phyloP scores from a whole-genome alignment of 2,113 vertebrate genomes.

The Oncorhynchus kisutch region DNA sequence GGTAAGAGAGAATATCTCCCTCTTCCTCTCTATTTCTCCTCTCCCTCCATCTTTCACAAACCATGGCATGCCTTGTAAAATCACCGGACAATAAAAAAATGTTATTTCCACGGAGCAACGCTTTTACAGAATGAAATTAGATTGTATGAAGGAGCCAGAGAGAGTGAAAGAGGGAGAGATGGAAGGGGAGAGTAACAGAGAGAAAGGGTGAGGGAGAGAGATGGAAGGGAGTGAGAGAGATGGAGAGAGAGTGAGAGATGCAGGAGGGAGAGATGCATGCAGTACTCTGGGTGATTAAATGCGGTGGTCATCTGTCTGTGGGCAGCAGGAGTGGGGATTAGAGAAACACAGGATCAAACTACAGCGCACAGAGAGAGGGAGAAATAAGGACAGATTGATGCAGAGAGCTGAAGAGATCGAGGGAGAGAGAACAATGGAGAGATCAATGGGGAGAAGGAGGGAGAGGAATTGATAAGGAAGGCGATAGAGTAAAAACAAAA shows the following conservation, averaged over 20 bases:
- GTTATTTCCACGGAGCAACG: too few species aligned
- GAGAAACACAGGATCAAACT: constrained; percentile 38
- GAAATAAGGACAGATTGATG: constrained; percentile 12
- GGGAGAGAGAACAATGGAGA: background rate
- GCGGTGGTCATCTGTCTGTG: background rate
- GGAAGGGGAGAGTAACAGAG: constrained; percentile 8
- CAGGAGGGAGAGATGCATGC: background rate
- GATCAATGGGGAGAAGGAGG: background rate
- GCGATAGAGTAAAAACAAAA: background rate
- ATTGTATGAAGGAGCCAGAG: too few species aligned
- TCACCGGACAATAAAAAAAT: too few species aligned
- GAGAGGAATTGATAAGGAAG: background rate
- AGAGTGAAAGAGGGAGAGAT: background rate
- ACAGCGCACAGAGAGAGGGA: constrained; percentile 9
- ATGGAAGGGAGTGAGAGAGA: background rate
- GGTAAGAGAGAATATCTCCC: too few species aligned
- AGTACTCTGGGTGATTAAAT: too few species aligned
- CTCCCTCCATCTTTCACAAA: too few species aligned
- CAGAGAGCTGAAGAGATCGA: background rate
- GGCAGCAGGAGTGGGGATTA: constrained; percentile 41
- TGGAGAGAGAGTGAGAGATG: background rate
- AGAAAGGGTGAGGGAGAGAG: background rate
- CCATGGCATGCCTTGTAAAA: too few species aligned
- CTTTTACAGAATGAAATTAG: too few species aligned
- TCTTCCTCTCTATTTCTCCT: too few species aligned